Percentiles rank a stretch among this genome's conserved stretches.
These are phyloP conservation scores for Erebia ligea DNA, from an alignment of 2,888 invertebrate genomes.

Conservation along the genomic window DNA sequence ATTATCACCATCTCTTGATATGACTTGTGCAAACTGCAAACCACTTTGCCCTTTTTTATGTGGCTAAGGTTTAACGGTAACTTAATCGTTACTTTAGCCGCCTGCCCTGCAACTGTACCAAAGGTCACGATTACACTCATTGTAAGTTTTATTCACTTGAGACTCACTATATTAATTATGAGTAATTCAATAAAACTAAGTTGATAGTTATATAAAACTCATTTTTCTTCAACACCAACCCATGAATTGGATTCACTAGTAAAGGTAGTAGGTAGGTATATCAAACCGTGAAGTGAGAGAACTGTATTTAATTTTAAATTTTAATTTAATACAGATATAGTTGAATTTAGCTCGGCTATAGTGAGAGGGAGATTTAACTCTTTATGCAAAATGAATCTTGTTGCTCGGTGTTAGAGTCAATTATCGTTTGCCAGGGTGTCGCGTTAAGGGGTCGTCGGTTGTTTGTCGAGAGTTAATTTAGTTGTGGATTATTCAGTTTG, in stretches of 20 bases:
- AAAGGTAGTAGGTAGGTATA: slow-evolving; percentile 46
- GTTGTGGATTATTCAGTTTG: slow-evolving; percentile 78
- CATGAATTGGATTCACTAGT: slow-evolving; percentile 48
- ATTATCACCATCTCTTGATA: too few relatives aligned
- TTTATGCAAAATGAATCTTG: slow-evolving; percentile 38
- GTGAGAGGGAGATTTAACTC: slow-evolving; percentile 22
- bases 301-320: slow-evolving; percentile 25
- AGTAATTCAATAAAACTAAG: too few relatives aligned
- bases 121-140: too few relatives aligned
- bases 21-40: too few relatives aligned
- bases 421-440: slow-evolving; percentile 45
- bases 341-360: slow-evolving; percentile 21
- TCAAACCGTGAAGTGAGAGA: slow-evolving; percentile 55
- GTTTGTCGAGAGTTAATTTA: slow-evolving; percentile 78
- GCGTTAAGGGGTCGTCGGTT: slow-evolving; percentile 60
- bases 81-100: too few relatives aligned
- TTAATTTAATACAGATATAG: slow-evolving; percentile 19
- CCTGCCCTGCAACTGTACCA: too few relatives aligned
- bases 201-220: slow-evolving; percentile 24
- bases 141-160: too few relatives aligned
- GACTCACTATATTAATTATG: too few relatives aligned
- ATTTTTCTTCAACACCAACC: slow-evolving; percentile 46
- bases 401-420: slow-evolving; percentile 41
- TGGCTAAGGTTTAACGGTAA: too few relatives aligned
- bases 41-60: too few relatives aligned